Base-by-base conservation (phyloP, 2,888 invertebrate genomes). In the Heliothis peltigera region DNA sequence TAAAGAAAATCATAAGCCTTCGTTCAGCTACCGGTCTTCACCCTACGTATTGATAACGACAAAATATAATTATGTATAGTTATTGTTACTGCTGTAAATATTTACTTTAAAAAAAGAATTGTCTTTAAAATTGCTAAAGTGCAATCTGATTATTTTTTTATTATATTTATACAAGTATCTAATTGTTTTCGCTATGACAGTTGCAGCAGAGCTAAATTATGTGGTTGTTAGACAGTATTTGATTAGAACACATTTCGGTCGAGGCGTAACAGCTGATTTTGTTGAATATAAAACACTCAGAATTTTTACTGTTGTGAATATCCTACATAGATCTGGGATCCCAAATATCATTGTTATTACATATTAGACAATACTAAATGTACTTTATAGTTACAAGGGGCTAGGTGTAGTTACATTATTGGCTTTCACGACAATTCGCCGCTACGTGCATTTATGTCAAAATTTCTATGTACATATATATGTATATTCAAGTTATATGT, bases 371-470 rank as follows among this genome's bases (percentile, higher is more conserved):
- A 77, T 77, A 79, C 64, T 70, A 39, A 59, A 66, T 57, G 53
- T 72, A 79, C 69, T 79, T 79, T 79, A 79, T 77, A 81, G 80
- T 83, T 77, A 81, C 81, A 82, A 66, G 77, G 84, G 80, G 73
- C 76, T 83, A 85, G 84, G 84, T 81, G 80, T 79, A 85, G 83
- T 80, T 80, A 63, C 39, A 76, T 60, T 49, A 59, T 70, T 58
- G 67, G 53, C 54, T 58, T 71, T 54, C 57, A 69, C 32, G 52
- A 66, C 49, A 47, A 42, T 73, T 70, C 52, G 58, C 63, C 67
- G 53, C 69, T 68, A 75, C 70, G 72, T 82, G 84, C 84, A 83
- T 85, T 86, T 82, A 82, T 21, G 52, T 80, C 64, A 44, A 83
- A 81, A 81, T 76, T 79, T 71, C 1, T 48, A 42, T 79, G 70